These are phyloP conservation scores for Mus spicilegus DNA, from an alignment of 2,113 vertebrate genomes.

Conservation along the genomic window DNA sequence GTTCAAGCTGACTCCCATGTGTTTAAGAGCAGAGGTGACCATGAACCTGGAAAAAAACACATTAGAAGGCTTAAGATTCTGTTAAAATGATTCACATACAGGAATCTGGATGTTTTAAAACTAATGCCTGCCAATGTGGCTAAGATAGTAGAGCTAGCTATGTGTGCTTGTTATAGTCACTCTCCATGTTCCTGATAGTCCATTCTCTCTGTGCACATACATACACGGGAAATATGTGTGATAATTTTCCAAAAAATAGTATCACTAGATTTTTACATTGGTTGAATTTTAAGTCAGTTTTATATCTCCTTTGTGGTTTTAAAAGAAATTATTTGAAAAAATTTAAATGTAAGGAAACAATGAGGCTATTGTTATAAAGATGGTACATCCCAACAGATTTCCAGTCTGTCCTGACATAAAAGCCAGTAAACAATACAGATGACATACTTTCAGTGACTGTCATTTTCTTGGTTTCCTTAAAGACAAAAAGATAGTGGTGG, in stretches of 20 bases:
- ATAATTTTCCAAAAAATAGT: not conserved
- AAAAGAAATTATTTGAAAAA: not conserved
- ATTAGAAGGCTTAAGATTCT: not conserved
- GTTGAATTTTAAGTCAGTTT: not conserved
- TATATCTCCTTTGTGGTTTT: not conserved
- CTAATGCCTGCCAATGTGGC: not conserved
- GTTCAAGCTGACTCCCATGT: not conserved
- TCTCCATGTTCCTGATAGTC: not conserved
- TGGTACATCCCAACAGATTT: constrained; percentile 7
- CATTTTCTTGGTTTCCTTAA: constrained; percentile 14
- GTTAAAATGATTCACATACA: not conserved
- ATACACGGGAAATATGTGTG: not conserved
- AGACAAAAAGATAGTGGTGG: constrained; percentile 30
- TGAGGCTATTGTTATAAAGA: not conserved
- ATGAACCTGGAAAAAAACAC: not conserved
- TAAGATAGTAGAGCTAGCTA: not conserved
- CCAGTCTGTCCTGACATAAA: not conserved
- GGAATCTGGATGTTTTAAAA: not conserved
- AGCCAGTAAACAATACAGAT: not conserved
- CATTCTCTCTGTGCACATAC: not conserved
- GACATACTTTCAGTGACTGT: not conserved
- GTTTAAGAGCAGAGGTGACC: not conserved
- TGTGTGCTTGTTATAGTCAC: not conserved
- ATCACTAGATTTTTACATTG: not conserved
- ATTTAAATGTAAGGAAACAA: not conserved